Evolutionary conservation across 2,888 invertebrate species (phyloP), one percentile per base, ranked within the genome.

Genomic region (Agrenia bidenticulata): DNA sequence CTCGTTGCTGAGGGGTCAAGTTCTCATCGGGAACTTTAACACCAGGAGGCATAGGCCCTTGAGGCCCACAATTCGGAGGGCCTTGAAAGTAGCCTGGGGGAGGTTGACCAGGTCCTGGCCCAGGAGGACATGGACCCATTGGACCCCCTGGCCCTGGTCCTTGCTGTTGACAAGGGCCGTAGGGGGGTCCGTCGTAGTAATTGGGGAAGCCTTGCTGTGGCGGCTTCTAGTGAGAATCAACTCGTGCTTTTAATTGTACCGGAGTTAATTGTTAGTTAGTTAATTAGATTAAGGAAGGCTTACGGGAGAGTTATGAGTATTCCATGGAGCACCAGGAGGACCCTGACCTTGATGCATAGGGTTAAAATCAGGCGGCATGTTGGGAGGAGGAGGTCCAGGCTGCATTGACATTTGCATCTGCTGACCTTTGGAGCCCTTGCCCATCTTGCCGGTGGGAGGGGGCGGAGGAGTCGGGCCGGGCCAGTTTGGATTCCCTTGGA

Each of bases 1-100:
- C 92, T 62, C 94, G 86, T 80, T 97, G 96, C 80, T 96, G 94
- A 39, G 96, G 95, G 61, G 97, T 97, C 77, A 97, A 83, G 81
- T 95, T 94, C 82, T 96, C 96, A 81, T 94, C 94, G 76, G 94
- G 94, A 78, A 94, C 90, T 85, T 94, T 93, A 54, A 93, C 91
- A 76, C 89, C 87, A 84, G 80, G 73, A 41, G 70, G 69, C 69
- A 70, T 70, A 37, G 67, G 65, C 19, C 72, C 70, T 53, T 66
- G 68, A n/a, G 69, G 61, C 42, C 63, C 69, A 37, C 66, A 57
- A 57, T 66, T 63, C 42, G 69, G 61, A 2, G 74, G 72, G 41
- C 71, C 70, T 45, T 72, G 70, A 59, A 68, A 69, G 39, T 71
- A 70, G 11, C 61, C 63, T 9, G 68, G 68, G 1, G 70, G 66